Evolutionary conservation across 2,888 invertebrate species (phyloP).

Genomic region (Morpho deidamia): DNA sequence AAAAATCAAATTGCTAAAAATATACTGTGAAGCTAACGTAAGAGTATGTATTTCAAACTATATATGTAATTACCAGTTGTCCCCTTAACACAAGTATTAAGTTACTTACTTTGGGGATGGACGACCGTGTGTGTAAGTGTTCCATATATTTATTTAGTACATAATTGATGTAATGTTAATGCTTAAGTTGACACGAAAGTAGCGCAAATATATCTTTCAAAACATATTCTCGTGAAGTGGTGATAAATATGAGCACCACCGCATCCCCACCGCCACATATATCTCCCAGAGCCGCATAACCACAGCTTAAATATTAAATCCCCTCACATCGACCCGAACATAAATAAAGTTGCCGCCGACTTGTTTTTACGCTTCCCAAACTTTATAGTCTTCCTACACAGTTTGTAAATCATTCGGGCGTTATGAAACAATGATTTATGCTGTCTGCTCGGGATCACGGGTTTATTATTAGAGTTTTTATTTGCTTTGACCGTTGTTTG

Average conservation of each 20-base stretch:
- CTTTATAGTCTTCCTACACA: slow-evolving; percentile 18
- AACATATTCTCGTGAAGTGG: background rate
- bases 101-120: too few relatives aligned
- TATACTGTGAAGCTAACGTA: too few relatives aligned
- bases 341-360: slow-evolving; percentile 13
- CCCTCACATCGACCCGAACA: slow-evolving; percentile 2
- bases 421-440: slow-evolving; percentile 13
- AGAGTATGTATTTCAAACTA: too few relatives aligned
- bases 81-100: too few relatives aligned
- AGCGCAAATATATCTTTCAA: background rate
- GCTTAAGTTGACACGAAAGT: background rate
- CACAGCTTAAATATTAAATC: background rate
- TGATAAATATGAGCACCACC: background rate
- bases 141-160: too few relatives aligned
- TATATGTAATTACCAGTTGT: too few relatives aligned
- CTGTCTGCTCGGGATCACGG: slow-evolving; percentile 7
- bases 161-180: too few relatives aligned
- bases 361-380: slow-evolving; percentile 8
- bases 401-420: slow-evolving; percentile 11
- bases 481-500: background rate
- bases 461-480: background rate
- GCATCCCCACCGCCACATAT: background rate
- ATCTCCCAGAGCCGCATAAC: slow-evolving; percentile 1
- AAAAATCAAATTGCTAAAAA: too few relatives aligned
- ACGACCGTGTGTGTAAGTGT: too few relatives aligned